These are phyloP conservation scores for Aurelia sp. DNA, from an alignment of 30 jellyfish, hydroid and myxozoan species.

Conservation along the genomic window DNA sequence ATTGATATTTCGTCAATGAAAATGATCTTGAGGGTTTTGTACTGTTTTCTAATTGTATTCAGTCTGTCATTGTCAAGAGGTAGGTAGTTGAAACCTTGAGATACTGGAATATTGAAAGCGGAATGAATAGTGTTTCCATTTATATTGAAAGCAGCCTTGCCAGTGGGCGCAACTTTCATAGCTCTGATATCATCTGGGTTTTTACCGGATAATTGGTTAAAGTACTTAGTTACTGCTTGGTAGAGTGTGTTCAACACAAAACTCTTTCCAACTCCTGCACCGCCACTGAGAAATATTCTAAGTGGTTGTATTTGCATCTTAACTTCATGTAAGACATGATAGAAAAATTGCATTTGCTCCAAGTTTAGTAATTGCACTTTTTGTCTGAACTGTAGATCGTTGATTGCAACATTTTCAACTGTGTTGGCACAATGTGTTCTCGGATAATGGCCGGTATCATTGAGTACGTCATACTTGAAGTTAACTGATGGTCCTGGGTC, in stretches of 20 bases:
- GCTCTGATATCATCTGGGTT: constrained; percentile 34
- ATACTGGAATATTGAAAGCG: constrained; percentile 7
- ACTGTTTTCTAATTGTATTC: constrained; percentile 7
- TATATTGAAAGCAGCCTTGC: constrained; percentile 43
- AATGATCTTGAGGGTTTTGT: background rate
- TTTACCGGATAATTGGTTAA: constrained; percentile 8
- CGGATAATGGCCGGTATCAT: constrained; percentile 20
- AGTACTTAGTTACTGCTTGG: constrained; percentile 4
- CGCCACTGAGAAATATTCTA: constrained; percentile 21
- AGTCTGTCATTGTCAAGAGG: constrained; percentile 39
- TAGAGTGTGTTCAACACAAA: background rate
- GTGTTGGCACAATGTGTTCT: constrained; percentile 16
- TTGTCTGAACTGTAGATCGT: constrained; percentile 10
- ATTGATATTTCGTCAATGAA: constrained; percentile 34
- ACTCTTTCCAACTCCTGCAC: constrained; percentile 47
- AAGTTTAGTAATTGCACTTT: background rate
- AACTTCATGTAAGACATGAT: constrained; percentile 16
- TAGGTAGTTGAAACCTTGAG: background rate
- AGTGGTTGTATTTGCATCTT: background rate
- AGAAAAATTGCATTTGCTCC: constrained; percentile 16
- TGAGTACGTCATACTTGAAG: constrained; percentile 10
- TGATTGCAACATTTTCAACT: background rate
- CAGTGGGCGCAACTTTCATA: constrained; percentile 30
- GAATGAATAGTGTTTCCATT: constrained; percentile 36
- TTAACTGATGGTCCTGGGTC: constrained; percentile 5